These are phyloP conservation scores for Dermochelys coriacea DNA, from an alignment of 2,797 vertebrate species.

Conservation along the genomic window DNA sequence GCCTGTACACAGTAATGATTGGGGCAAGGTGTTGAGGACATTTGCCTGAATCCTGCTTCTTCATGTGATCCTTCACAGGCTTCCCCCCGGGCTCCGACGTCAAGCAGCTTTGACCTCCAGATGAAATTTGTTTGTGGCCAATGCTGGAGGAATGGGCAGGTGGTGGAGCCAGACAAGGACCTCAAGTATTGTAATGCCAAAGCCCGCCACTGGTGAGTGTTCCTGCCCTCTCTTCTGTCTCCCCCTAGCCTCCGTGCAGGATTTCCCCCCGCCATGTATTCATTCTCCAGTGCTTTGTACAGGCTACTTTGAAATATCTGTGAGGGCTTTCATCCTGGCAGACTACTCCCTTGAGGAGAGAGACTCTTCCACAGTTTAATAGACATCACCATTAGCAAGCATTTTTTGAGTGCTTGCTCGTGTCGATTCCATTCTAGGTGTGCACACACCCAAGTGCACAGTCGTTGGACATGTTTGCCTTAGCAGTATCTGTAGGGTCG, in stretches of 20 bases:
- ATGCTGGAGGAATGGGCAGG: conserved; percentile 89
- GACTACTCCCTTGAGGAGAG: fast-evolving
- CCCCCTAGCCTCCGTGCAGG: neutral
- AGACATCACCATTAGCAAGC: neutral
- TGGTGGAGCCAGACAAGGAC: conserved; percentile 91
- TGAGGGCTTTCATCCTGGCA: neutral
- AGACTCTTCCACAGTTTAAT: neutral
- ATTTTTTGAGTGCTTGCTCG: neutral
- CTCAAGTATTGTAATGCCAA: conserved; percentile 93
- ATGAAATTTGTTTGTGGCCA: conserved; percentile 94
- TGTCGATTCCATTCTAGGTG: too few species aligned
- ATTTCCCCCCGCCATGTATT: neutral
- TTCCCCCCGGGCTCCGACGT: conserved; percentile 68
- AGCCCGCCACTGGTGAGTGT: conserved; percentile 90
- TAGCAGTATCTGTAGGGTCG: too few species aligned
- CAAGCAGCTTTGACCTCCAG: conserved; percentile 86
- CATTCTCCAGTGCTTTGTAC: neutral
- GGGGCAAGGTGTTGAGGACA: neutral
- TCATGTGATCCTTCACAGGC: conserved; percentile 56
- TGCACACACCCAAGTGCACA: too few species aligned
- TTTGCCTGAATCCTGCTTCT: neutral
- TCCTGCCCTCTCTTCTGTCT: conserved; percentile 1
- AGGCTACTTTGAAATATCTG: neutral
- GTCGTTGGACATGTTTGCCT: too few species aligned
- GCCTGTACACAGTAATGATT: neutral